Conservation (phyloP, 92 coral and sea anemone genomes). For the Porites divaricata region DNA sequence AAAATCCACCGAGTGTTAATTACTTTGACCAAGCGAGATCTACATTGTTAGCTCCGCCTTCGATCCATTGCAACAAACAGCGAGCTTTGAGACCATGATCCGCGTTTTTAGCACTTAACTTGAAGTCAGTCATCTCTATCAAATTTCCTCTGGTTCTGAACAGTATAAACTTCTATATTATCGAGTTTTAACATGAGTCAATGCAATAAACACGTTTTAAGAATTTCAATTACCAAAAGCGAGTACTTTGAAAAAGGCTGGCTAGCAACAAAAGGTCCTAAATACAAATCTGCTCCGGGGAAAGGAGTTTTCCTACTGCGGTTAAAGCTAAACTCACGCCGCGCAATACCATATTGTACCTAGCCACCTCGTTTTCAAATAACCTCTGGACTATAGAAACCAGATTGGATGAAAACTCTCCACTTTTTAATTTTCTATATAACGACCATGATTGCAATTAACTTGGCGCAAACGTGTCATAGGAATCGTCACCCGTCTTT, state of each 20-base stretch:
- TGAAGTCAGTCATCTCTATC: neutral
- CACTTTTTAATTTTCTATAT: neutral
- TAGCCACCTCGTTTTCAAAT: neutral
- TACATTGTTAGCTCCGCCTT: slow-evolving; percentile 56
- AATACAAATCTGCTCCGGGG: slow-evolving; percentile 29
- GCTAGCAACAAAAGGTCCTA: slow-evolving; percentile 14
- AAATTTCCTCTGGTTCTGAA: neutral
- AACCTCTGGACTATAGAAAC: slow-evolving; percentile 3
- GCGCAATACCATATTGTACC: neutral
- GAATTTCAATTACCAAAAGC: neutral
- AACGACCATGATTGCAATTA: slow-evolving; percentile 14
- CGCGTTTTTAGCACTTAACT: neutral
- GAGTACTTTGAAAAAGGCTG: neutral
- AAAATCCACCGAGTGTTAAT: slow-evolving; percentile 79
- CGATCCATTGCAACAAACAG: slow-evolving; percentile 27
- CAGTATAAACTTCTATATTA: neutral
- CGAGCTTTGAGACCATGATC: slow-evolving; percentile 5
- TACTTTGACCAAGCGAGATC: slow-evolving; percentile 58
- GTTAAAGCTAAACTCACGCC: slow-evolving; percentile 32
- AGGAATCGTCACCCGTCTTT: neutral
- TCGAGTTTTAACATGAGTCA: neutral
- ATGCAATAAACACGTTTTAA: slow-evolving; percentile 1
- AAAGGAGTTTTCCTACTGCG: slow-evolving; percentile 4
- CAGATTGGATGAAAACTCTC: neutral
- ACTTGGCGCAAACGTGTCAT: slow-evolving; percentile 20